A percentile compares a stretch with the other conserved stretches of the same genome.
Conservation (phyloP, 2,113 vertebrate genomes). For the Todiramphus chloris region DNA sequence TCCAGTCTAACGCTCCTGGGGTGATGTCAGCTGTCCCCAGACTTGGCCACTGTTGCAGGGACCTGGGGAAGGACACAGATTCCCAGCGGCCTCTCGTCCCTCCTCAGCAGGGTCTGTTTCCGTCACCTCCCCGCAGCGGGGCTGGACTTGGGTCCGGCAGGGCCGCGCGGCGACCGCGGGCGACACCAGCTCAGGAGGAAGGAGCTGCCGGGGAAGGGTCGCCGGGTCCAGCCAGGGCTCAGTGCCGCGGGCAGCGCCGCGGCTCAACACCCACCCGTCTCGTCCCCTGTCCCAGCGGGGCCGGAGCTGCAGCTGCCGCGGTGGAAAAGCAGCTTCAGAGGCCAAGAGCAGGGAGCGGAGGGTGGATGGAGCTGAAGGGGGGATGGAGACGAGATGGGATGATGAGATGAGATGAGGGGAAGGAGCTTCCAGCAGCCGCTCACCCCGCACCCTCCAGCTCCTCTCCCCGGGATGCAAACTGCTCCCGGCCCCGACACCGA, state of each 20-base stretch:
- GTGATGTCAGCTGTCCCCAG: not conserved
- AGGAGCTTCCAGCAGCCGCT: not conserved
- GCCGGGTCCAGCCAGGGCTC: not conserved
- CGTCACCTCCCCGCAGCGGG: not conserved
- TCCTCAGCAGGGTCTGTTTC: not conserved
- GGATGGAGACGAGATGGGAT: not conserved
- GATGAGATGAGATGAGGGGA: not conserved
- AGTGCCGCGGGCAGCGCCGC: not conserved
- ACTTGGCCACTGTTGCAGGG: not conserved
- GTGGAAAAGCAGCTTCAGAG: too few species aligned
- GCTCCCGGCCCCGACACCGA: not conserved
- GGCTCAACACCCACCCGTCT: rapidly evolving
- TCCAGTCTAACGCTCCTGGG: too few species aligned
- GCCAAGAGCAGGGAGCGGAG: rapidly evolving
- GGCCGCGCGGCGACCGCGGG: not conserved
- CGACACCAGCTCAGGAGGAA: rapidly evolving
- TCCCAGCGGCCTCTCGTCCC: not conserved
- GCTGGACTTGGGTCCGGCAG: not conserved
- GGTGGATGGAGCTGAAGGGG: not conserved
- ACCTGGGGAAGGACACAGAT: not conserved
- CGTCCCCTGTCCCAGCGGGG: rapidly evolving
- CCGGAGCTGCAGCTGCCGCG: not conserved
- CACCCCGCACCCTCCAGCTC: not conserved
- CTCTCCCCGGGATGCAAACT: not conserved
- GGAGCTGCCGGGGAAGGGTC: not conserved